A percentile compares a stretch with the other conserved stretches of the same genome.
These are phyloP conservation scores for Pseudomyrmex concolor DNA, from an alignment of 1,140 invertebrate genomes.

Conservation along the genomic window DNA sequence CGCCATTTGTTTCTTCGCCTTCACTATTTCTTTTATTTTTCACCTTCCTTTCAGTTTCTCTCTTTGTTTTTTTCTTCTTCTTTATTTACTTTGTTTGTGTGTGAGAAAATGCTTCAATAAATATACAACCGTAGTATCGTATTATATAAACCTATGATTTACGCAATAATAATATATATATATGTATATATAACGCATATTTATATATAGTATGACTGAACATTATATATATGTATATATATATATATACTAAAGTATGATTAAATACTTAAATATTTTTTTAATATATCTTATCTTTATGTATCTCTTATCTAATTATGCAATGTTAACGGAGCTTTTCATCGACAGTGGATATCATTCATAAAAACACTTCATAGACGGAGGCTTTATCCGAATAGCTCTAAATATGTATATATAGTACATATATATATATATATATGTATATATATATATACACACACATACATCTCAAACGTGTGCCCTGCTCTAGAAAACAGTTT, in stretches of 20 bases:
- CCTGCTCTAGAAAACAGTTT: too few relatives aligned
- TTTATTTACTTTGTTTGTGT: background rate
- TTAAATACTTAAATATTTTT: conserved; percentile 44
- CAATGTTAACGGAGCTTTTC: background rate
- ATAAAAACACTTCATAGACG: background rate
- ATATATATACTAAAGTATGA: conserved; percentile 29
- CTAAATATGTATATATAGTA: too few relatives aligned
- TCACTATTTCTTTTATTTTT: background rate
- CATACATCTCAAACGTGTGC: too few relatives aligned
- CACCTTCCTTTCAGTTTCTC: too few relatives aligned
- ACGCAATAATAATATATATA: background rate
- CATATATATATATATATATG: too few relatives aligned
- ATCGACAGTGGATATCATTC: background rate
- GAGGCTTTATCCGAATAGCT: too few relatives aligned
- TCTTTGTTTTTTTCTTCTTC: background rate
- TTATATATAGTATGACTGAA: conserved; percentile 27
- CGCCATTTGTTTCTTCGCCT: background rate
- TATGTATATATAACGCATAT: conserved; percentile 15
- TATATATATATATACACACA: too few relatives aligned
- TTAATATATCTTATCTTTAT: conserved; percentile 5
- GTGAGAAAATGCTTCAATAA: conserved; percentile 48
- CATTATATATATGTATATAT: too few relatives aligned
- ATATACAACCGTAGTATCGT: conserved; percentile 48
- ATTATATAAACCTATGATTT: background rate
- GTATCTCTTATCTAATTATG: background rate